Percentiles rank a stretch among this genome's conserved stretches.
These are phyloP conservation scores for Heliconius ismenius DNA, from an alignment of 2,888 invertebrate species.

Conservation along the genomic window DNA sequence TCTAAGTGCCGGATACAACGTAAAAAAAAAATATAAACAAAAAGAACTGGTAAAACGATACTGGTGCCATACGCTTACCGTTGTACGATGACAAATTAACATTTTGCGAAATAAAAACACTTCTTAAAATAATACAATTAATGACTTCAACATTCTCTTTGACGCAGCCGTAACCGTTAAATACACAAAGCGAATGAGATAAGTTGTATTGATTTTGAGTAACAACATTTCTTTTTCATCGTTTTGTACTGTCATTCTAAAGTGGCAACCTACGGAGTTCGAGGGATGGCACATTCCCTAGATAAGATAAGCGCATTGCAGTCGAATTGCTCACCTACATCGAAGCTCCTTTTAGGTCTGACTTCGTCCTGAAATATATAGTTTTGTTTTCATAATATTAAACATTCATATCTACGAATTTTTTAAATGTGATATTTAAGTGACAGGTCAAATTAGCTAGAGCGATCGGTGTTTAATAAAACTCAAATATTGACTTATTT, in stretches of 20 bases:
- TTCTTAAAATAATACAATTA: conserved; percentile 21
- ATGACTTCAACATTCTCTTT: conserved; percentile 25
- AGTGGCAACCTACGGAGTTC: conserved; percentile 67
- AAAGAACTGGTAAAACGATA: background rate
- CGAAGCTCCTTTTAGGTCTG: conserved; percentile 27
- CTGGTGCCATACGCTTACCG: background rate
- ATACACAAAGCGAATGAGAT: conserved; percentile 57
- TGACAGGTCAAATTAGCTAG: background rate
- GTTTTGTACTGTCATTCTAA: conserved; percentile 68
- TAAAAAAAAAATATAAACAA: background rate
- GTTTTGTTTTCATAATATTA: background rate
- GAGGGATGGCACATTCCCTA: conserved; percentile 75
- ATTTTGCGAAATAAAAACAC: conserved; percentile 21
- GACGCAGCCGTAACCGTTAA: conserved; percentile 41
- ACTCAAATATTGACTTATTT: too few species aligned
- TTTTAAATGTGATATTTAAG: background rate
- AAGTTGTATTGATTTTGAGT: conserved; percentile 69
- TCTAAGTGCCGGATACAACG: too few species aligned
- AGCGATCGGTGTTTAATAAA: too few species aligned
- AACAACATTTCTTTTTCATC: conserved; percentile 52
- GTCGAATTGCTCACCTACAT: conserved; percentile 65
- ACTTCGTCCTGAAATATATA: conserved; percentile 29
- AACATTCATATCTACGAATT: background rate
- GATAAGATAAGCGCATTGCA: conserved; percentile 77
- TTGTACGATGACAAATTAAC: conserved; percentile 16